Evolutionary conservation across 2,113 vertebrate genomes (phyloP), one percentile per base, ranked within the genome.

Genomic region (Ploceus nigricollis): DNA sequence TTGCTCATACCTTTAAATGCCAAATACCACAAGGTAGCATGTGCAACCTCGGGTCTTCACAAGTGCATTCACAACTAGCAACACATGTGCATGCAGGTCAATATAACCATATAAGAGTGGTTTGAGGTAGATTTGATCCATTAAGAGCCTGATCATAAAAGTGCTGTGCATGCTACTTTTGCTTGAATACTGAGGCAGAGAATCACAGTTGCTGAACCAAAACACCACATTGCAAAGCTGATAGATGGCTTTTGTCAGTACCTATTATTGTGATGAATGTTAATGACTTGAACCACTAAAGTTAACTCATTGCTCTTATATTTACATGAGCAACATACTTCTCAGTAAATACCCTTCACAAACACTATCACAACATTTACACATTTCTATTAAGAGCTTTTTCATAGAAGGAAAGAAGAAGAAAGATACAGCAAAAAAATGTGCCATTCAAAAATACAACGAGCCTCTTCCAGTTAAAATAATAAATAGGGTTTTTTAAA

Each of bases 51-150:
- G 1, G 7, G 12, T 61, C 33, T 71, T 70, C 33, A 40, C 10
- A 54, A 19, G 6, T 1, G 1, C 24, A 40, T 63, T 73, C 42
- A 50, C 22, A 71, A 39, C 6, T 23, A 54, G 33, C 15, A 58
- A 17, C 17, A 23, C 5, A 6, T 3, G 4, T 56, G 7, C 22
- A 11, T 28, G 30, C 48, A 73, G 27, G 66, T 54, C 39, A 54
- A 13, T 20, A 35, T 16, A 57, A 51, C 7, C 8, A 3, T 8
- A 1, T 17, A 14, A 0, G 1, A 72, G 24, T 30, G 6, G 7
- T 81, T 78, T 31, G n/a, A 24, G 10, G 6, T 42, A 44, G 25
- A 63, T 61, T 68, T 70, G 12, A 6, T 42, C 33, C 21, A 72
- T 37, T 33, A 68, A 54, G 33, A 33, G 10, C 6, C 35, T 81